Evolutionary conservation across 1,140 invertebrate species (phyloP), one percentile per base, ranked within the genome.

Genomic region (Dreissena rostriformis): DNA sequence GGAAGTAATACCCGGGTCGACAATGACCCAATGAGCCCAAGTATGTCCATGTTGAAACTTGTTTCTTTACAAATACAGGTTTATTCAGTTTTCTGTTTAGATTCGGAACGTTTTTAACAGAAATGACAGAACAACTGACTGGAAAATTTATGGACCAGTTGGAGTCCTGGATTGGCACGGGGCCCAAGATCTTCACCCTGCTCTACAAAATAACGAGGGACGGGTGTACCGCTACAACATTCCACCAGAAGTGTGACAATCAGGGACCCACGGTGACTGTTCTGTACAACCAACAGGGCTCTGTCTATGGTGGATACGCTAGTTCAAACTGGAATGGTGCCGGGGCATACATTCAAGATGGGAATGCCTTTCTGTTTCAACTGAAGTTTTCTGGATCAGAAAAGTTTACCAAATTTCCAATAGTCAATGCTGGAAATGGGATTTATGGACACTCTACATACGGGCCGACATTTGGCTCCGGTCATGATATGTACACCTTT

Each of bases 271-370:
- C 86, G 12, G 67, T 87, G 6, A 85, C 84, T 22, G 72, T 85
- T 15, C 53, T 75, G 57, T 81, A 82, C 53, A 84, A 84, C 65
- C 73, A 63, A 15, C 55, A 68, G 39, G 83, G 83, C 15, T 82
- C 65, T 68, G 55, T 87, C 17, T 87, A 82, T 75, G 86, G 86
- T 15, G 86, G 86, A 10, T 87, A 85, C 61, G 78, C 83, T 17
- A 28, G 61, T 14, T n/a, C 70, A 55, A 28, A 49, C 22, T 87
- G 86, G 86, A 70, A 70, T 19, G 6, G 61, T 19, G 49, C 28
- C 10, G 63, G 63, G 24, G 29, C 28, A 19, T 84, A 84, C 51
- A 61, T 70, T 26, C 22, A 65, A 17, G 74, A 85, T 70, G 65
- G 39, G 2, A 78, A 68, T 12, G 83, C 87, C 61, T 88, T 88